Percentiles rank a stretch among this genome's conserved stretches.
Conservation (phyloP, 2,888 invertebrate species). For the Osmoderma eremita region DNA sequence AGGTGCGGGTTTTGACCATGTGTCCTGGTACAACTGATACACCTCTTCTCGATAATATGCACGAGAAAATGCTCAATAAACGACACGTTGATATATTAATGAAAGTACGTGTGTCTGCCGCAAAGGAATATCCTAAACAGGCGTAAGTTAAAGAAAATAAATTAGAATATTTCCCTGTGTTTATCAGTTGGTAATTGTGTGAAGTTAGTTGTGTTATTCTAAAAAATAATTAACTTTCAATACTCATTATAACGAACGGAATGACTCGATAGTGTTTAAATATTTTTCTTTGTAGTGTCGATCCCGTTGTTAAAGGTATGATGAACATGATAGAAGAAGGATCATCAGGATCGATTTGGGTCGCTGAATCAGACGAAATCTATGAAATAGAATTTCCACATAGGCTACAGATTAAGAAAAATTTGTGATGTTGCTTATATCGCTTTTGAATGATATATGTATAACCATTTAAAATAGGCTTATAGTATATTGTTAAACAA, state of each 20-base stretch:
- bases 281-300: conserved; percentile 45
- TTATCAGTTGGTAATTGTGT: background rate
- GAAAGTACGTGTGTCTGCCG: background rate
- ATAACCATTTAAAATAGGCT: no score
- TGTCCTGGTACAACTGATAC: conserved; percentile 54
- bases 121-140: background rate
- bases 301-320: conserved; percentile 52
- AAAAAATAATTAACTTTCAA: no score
- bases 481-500: no score
- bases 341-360: conserved; percentile 64
- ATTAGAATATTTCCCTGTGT: background rate
- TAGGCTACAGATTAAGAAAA: conserved; percentile 40
- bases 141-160: background rate
- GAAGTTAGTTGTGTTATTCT: no score
- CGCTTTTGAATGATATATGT: no score
- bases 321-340: conserved; percentile 55
- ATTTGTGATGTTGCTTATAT: background rate
- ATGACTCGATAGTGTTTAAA: no score
- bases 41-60: conserved; percentile 38
- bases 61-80: conserved; percentile 15
- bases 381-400: conserved; percentile 57
- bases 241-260: no score
- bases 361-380: conserved; percentile 60
- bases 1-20: conserved; percentile 60
- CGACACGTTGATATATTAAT: conserved; percentile 8